Percentiles rank a stretch among this genome's conserved stretches.
These are phyloP conservation scores for Drosophila pseudotalamancana DNA, from an alignment of 2,888 invertebrate species.

Conservation along the genomic window DNA sequence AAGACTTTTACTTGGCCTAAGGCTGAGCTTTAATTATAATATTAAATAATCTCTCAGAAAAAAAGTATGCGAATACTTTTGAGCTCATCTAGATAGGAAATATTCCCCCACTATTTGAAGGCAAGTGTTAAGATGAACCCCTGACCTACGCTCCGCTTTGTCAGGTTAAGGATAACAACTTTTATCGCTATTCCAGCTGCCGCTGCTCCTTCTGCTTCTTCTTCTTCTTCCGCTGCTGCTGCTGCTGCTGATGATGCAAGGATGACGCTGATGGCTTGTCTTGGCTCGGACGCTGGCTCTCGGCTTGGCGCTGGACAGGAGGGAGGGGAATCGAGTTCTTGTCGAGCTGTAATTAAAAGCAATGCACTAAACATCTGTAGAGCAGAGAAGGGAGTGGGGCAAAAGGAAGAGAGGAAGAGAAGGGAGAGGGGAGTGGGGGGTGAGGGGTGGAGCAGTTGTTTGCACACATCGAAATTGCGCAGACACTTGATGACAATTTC, in stretches of 20 bases:
- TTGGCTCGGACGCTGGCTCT: slow-evolving; percentile 16
- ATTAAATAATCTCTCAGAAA: too few species aligned
- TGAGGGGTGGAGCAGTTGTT: slow-evolving; percentile 57
- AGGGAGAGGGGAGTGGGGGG: background rate
- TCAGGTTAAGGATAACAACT: slow-evolving; percentile 25
- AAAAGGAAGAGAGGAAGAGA: background rate
- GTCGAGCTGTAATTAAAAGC: slow-evolving; percentile 75
- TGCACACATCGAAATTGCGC: slow-evolving; percentile 76
- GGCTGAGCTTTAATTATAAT: too few species aligned
- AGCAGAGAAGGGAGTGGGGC: too few species aligned
- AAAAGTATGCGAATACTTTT: background rate
- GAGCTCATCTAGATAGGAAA: background rate
- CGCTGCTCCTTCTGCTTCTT: slow-evolving; percentile 17
- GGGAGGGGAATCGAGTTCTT: slow-evolving; percentile 53
- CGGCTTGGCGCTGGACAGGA: slow-evolving; percentile 29
- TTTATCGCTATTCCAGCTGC: slow-evolving; percentile 27
- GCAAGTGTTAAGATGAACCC: background rate
- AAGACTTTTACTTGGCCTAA: too few species aligned
- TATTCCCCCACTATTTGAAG: background rate
- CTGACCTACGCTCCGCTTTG: slow-evolving; percentile 17
- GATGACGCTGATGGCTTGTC: slow-evolving; percentile 69
- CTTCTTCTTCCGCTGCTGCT: slow-evolving; percentile 5
- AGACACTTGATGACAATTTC: slow-evolving; percentile 78
- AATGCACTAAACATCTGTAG: slow-evolving; percentile 59
- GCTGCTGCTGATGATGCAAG: slow-evolving; percentile 69